Evolutionary conservation across 2,888 invertebrate genomes (phyloP), one percentile per base, ranked within the genome.

Genomic region (Mythimna impura): DNA sequence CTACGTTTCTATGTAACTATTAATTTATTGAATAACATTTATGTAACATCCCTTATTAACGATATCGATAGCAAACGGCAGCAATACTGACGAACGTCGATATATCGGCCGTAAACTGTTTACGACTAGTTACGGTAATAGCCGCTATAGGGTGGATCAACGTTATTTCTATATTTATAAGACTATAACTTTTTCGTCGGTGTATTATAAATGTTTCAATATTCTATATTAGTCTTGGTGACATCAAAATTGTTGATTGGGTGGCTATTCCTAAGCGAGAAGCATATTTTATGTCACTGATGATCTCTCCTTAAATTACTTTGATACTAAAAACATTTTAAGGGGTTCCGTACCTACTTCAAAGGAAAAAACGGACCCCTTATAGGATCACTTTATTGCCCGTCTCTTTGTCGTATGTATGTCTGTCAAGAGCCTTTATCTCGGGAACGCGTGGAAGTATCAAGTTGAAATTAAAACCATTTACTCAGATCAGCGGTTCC

Each of bases 71-170:
- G 34, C 63, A 55, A 74, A 65, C 47, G 64, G 54, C 14, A 66
- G 63, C 40, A 14, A 57, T 50, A 69, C 71, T 52, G 69, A 50
- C 8, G 25, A 55, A 68, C 67, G 47, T 36, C 52, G 60, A 69
- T 63, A 25, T 55, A 52, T 57, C 30, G 43, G 30, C 22, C n/a
- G 55, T 85, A 77, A 85, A 80, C 50, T 2, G 64, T 82, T 85
- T 80, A 84, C 70, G 75, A 76, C 40, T 50, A 25, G 36, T 55
- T 60, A 55, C 55, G 34, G 60, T 55, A 25, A 67, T 52, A 60
- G 8, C 61, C 60, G 20, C 60, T 55, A 66, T 34, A 66, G 20
- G 61, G 30, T 30, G 22, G 10, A 57, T 47, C 14, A 30, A 14
- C 30, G 43, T 66, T 40, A 75, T 61, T 57, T 58, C 43, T 47